Evolutionary conservation across 1,140 invertebrate species (phyloP).

Genomic region (Diorhabda sublineata): DNA sequence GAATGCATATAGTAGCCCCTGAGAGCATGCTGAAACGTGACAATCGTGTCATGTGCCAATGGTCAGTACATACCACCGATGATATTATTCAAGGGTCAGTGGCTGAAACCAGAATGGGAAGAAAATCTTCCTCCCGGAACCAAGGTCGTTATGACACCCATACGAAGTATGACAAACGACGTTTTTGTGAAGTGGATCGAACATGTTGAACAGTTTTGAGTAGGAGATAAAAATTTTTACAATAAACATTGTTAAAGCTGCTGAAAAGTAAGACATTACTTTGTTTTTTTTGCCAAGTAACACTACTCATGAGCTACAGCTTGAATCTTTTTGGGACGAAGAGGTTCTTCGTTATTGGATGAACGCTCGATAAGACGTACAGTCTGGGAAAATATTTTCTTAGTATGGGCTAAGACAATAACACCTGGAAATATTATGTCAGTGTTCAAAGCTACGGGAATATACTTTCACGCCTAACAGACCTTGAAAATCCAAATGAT

Average conservation of each 20-base stretch:
- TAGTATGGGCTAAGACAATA: neutral
- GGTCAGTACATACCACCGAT: conserved; percentile 42
- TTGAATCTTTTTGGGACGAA: conserved; percentile 19
- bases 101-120: conserved; percentile 35
- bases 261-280: conserved; percentile 14
- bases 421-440: neutral
- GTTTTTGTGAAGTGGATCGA: conserved; percentile 42
- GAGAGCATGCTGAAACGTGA: conserved; percentile 44
- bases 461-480: neutral
- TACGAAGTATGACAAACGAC: conserved; percentile 31
- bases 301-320: conserved; percentile 40
- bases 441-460: neutral
- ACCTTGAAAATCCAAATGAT: neutral
- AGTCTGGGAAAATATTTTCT: conserved; percentile 9
- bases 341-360: conserved; percentile 18
- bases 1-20: conserved; percentile 37
- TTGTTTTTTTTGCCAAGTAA: conserved; percentile 28
- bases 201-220: conserved; percentile 40
- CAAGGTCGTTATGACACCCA: too few species aligned
- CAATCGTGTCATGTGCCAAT: conserved; percentile 42
- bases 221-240: conserved; percentile 32
- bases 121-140: neutral
- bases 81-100: conserved; percentile 45
- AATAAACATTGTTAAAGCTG: conserved; percentile 32
- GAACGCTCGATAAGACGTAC: neutral